Evolutionary conservation across 2,113 vertebrate species (phyloP), one percentile per base, ranked within the genome.

Genomic region (Xiphorhynchus elegans): DNA sequence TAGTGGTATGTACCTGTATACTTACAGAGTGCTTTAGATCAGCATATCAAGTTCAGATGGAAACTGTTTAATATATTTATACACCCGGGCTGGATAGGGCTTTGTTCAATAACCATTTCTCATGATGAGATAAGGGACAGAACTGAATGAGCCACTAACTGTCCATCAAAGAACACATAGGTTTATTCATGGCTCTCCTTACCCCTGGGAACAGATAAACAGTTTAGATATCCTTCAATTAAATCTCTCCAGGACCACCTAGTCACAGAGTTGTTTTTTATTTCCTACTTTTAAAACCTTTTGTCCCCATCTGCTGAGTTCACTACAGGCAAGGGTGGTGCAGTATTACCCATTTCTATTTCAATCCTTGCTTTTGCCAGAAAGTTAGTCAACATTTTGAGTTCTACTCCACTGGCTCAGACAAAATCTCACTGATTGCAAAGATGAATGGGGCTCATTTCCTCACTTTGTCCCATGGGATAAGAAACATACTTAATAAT

Each of bases 381-480:
- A 84, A 93, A 64, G 64, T 87, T 74, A 72, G 67, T 70, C 68
- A 70, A 74, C 56, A 53, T 60, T 63, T 80, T 33, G 56, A 94
- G 76, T 89, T 60, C 83, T 89, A 83, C 44, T 31, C 68, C 16
- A n/a, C 67, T 70, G 35, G 44, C 35, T 80, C 90, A 81, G 76
- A 67, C 59, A 60, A 91, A 91, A 59, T 76, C 79, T 87, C 87
- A 60, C 73, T 44, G 82, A 66, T 75, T 0, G 1, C 88, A 76
- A 73, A 84, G 77, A 90, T 84, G 90, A 94, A 96, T 87, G 86
- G 73, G 73, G 44, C 73, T 93, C 73, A 75, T 94, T 94, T 96
- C 90, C 92, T 94, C 76, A 33, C 87, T 90, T 87, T 84, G 83
- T 89, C 95, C 74, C 59, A 9, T 23, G 73, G 69, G 95, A 93